phyloP scores from a whole-genome alignment of 2,113 vertebrate species.

The Scatophagus argus region DNA sequence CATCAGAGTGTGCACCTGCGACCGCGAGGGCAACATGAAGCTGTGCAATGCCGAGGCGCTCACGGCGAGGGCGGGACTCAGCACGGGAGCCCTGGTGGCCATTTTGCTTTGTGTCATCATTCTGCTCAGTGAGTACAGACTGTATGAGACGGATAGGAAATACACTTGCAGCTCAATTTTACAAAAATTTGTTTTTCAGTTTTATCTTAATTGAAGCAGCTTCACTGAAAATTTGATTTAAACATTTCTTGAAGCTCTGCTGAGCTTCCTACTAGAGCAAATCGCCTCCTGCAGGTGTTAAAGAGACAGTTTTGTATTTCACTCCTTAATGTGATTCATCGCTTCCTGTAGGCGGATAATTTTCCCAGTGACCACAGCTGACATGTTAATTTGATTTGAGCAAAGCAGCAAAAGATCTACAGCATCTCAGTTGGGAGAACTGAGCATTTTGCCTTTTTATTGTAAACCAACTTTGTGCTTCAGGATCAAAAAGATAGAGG shows the following conservation, averaged over 20 bases:
- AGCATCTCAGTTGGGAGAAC: not conserved
- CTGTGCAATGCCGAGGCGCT: slow-evolving; percentile 94
- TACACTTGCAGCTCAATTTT: not conserved
- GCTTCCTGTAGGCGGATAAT: slow-evolving; percentile 50
- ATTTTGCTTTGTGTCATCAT: slow-evolving; percentile 96
- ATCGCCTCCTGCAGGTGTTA: slow-evolving; percentile 40
- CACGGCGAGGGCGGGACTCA: slow-evolving; percentile 92
- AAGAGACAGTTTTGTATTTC: slow-evolving; percentile 31
- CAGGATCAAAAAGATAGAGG: not conserved
- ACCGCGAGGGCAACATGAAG: slow-evolving; percentile 94
- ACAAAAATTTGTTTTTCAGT: slow-evolving; percentile 1
- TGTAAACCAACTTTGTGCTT: not conserved
- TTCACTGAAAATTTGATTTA: not conserved
- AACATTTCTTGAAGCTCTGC: not conserved
- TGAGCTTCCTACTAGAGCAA: not conserved
- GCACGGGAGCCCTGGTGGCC: slow-evolving; percentile 95
- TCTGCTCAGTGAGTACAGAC: slow-evolving; percentile 90
- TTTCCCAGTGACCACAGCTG: slow-evolving; percentile 44
- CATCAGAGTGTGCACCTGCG: slow-evolving; percentile 93
- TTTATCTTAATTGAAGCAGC: not conserved
- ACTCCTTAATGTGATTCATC: slow-evolving; percentile 53
- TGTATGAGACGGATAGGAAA: too few relatives aligned
- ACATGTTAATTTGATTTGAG: slow-evolving; percentile 50
- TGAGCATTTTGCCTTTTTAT: slow-evolving; percentile 15
- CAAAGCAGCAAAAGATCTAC: slow-evolving; percentile 19